Evolutionary conservation across 2,888 invertebrate genomes (phyloP).

Genomic region (Ctenicera cuprea): DNA sequence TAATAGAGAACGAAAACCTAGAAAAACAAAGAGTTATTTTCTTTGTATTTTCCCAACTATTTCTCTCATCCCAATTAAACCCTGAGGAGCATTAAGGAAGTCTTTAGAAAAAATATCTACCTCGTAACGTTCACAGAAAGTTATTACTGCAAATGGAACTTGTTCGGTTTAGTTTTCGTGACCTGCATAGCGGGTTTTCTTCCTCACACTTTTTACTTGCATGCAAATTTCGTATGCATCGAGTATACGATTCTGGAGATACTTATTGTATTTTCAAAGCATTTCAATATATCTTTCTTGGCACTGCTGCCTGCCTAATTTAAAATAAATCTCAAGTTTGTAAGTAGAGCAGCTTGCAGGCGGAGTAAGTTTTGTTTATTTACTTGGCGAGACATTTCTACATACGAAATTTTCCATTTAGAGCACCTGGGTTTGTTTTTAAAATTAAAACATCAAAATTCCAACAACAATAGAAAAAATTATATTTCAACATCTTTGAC

Average conservation of each 20-base stretch:
- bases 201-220: conserved; percentile 1
- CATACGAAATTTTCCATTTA: background rate
- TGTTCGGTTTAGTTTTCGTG: conserved; percentile 3
- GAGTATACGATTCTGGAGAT: background rate
- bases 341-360: conserved; percentile 7
- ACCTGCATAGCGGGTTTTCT: conserved; percentile 6
- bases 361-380: conserved; percentile 12
- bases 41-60: too few relatives aligned
- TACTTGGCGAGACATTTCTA: background rate
- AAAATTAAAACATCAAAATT: background rate
- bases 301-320: conserved; percentile 15
- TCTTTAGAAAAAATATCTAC: too few relatives aligned
- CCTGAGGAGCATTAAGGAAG: too few relatives aligned
- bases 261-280: conserved; percentile 23
- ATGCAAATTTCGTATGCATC: conserved; percentile 12
- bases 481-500: conserved; percentile 24
- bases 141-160: background rate
- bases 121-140: too few relatives aligned
- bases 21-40: too few relatives aligned
- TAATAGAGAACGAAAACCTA: too few relatives aligned
- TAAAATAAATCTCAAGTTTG: conserved; percentile 27
- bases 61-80: too few relatives aligned
- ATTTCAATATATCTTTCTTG: conserved; percentile 34
- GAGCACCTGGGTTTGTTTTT: background rate
- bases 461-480: conserved; percentile 5